These are phyloP conservation scores for Scaptomyza montana DNA, from an alignment of 1,140 invertebrate genomes.

Conservation along the genomic window DNA sequence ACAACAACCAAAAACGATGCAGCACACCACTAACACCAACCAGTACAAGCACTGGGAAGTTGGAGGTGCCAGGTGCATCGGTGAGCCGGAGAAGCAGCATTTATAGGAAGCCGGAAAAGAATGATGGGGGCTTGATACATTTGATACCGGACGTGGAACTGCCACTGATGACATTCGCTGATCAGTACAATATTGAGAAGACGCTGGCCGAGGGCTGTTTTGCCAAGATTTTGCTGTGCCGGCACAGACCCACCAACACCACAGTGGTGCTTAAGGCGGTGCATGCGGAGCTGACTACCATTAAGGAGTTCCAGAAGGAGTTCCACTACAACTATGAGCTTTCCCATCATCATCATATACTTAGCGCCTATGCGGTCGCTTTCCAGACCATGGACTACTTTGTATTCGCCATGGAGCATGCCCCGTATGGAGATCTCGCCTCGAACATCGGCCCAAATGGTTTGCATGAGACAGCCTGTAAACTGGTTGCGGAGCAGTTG, in stretches of 20 bases:
- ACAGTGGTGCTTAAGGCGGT: slow-evolving; percentile 88
- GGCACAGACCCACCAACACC: slow-evolving; percentile 86
- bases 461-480: slow-evolving; percentile 86
- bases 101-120: slow-evolving; percentile 76
- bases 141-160: slow-evolving; percentile 86
- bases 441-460: slow-evolving; percentile 87
- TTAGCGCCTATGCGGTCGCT: slow-evolving; percentile 89
- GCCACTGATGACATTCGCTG: slow-evolving; percentile 85
- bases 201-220: slow-evolving; percentile 89
- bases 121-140: slow-evolving; percentile 84
- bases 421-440: slow-evolving; percentile 87
- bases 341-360: slow-evolving; percentile 88
- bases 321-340: slow-evolving; percentile 91
- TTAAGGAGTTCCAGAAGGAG: slow-evolving; percentile 90
- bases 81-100: slow-evolving; percentile 80
- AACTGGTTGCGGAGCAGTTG: slow-evolving; percentile 87
- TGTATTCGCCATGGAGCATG: slow-evolving; percentile 89
- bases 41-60: slow-evolving; percentile 67
- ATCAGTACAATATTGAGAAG: slow-evolving; percentile 88
- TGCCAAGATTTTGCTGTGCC: slow-evolving; percentile 87
- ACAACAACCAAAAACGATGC: slow-evolving; percentile 77
- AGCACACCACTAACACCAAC: slow-evolving; percentile 77
- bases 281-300: slow-evolving; percentile 87
- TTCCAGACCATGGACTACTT: slow-evolving; percentile 88
- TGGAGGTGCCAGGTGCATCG: slow-evolving; percentile 72